Percentiles rank a stretch among this genome's conserved stretches.
These are phyloP conservation scores for Cydia splendana DNA, from an alignment of 1,140 invertebrate species.

Conservation along the genomic window DNA sequence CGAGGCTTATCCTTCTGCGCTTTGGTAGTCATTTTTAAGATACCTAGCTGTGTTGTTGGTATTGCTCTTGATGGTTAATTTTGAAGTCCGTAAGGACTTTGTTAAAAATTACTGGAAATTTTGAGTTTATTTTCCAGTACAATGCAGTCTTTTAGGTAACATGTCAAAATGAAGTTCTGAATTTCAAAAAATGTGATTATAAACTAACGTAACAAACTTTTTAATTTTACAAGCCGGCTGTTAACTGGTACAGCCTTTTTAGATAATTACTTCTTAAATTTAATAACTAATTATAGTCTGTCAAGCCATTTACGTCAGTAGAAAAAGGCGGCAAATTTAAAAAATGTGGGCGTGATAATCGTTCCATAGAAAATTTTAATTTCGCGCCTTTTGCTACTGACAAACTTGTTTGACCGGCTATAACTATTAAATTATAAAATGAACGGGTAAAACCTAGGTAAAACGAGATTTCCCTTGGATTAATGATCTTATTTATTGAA, in stretches of 20 bases:
- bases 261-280: background rate
- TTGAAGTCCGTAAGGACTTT: conserved; percentile 16
- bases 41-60: conserved; percentile 22
- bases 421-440: too few species aligned
- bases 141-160: conserved; percentile 9
- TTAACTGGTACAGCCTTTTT: background rate
- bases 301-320: too few species aligned
- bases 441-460: too few species aligned
- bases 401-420: too few species aligned
- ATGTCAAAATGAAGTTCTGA: conserved; percentile 51
- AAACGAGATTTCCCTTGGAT: too few species aligned
- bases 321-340: too few species aligned
- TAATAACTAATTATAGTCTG: background rate
- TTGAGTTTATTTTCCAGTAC: conserved; percentile 39
- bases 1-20: conserved; percentile 61
- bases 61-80: conserved; percentile 38
- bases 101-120: conserved; percentile 48
- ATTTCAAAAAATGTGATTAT: conserved; percentile 43
- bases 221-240: background rate
- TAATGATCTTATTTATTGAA: too few species aligned
- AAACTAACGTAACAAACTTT: background rate
- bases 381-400: too few species aligned
- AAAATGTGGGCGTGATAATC: too few species aligned
- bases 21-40: conserved; percentile 56
- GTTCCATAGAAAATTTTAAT: too few species aligned